Evolutionary conservation across 2,113 vertebrate species (phyloP).

Genomic region (Tragelaphus scriptus): DNA sequence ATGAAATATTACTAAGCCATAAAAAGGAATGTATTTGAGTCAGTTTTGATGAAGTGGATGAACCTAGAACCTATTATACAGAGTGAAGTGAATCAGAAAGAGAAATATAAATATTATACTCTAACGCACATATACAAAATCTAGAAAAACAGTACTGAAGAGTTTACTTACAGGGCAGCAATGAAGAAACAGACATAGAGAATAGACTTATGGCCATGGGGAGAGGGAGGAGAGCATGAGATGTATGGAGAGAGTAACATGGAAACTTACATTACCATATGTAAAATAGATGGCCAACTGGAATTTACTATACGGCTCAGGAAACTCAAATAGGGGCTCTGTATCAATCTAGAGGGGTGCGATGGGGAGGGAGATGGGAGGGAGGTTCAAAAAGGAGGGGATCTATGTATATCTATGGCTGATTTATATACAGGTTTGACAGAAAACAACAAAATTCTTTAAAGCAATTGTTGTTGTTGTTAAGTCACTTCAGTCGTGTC

Average conservation of each 20-base stretch:
- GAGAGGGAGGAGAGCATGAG: neutral
- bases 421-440: neutral
- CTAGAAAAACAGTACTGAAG: neutral
- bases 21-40: neutral
- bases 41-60: neutral
- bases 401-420: neutral
- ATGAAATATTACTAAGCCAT: neutral
- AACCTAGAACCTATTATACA: neutral
- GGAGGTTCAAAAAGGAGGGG: neutral
- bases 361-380: neutral
- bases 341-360: neutral
- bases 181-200: neutral
- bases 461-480: neutral
- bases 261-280: neutral
- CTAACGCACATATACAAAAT: neutral
- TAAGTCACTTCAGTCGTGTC: too few species aligned
- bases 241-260: neutral
- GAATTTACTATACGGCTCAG: neutral
- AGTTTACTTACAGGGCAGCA: neutral
- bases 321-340: neutral
- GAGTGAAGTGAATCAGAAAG: neutral
- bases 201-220: neutral
- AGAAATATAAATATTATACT: neutral
- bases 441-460: neutral
- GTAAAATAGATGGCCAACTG: neutral